Evolutionary conservation across 2,113 vertebrate genomes (phyloP).

Genomic region (Phylloscopus trochiloides): DNA sequence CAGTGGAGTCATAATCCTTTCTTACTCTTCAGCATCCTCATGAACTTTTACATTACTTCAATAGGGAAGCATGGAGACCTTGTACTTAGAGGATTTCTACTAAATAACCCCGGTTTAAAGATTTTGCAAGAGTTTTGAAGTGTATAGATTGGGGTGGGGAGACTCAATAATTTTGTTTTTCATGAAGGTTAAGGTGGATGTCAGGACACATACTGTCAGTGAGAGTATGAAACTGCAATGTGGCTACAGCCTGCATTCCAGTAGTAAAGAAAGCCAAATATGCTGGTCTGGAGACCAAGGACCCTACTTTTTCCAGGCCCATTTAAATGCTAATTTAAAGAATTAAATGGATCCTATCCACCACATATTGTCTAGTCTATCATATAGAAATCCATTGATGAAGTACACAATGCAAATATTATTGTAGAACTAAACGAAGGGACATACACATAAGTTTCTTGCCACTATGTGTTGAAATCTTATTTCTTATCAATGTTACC

Average conservation of each 20-base stretch:
- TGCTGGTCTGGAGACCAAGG: neutral
- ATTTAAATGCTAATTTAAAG: neutral
- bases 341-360: neutral
- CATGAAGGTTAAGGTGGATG: neutral
- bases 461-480: neutral
- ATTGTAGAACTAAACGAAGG: neutral
- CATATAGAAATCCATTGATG: neutral
- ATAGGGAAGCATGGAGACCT: neutral
- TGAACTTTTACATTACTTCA: neutral
- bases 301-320: neutral
- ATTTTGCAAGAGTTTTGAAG: neutral
- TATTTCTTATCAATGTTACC: neutral
- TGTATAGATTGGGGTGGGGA: rapidly evolving
- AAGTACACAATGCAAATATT: neutral
- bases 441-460: neutral
- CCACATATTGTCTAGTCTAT: neutral
- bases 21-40: neutral
- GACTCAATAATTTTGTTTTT: neutral
- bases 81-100: neutral
- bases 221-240: neutral
- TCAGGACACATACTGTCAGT: neutral
- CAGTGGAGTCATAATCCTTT: neutral
- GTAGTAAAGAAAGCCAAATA: neutral
- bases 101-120: neutral
- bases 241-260: neutral